Percentiles rank a stretch among this genome's conserved stretches.
Evolutionary conservation across 2,113 vertebrate genomes (phyloP).

Genomic region (Engystomops pustulosus): DNA sequence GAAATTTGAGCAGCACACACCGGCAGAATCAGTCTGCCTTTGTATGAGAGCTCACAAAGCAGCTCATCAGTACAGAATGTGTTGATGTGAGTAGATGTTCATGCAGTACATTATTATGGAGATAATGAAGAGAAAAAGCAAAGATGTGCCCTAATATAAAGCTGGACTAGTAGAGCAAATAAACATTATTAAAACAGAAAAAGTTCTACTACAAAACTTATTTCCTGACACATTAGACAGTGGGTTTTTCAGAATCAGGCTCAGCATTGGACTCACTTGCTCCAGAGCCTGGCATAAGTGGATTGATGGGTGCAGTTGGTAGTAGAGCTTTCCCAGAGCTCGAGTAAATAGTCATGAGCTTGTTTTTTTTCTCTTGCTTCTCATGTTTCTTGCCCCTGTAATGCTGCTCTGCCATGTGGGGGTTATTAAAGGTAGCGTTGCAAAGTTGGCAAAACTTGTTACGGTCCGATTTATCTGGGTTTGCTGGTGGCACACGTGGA

Average conservation of each 20-base stretch:
- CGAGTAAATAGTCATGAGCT: conserved; percentile 92
- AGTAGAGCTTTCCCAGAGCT: conserved; percentile 58
- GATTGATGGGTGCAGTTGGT: conserved; percentile 14
- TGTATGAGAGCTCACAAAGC: neutral
- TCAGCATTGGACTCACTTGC: conserved; percentile 39
- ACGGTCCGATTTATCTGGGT: conserved; percentile 75
- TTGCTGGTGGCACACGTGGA: conserved; percentile 63
- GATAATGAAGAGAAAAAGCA: neutral
- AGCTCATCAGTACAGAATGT: neutral
- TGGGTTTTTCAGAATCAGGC: conserved; percentile 26
- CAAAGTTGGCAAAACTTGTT: conserved; percentile 94
- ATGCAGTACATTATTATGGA: conserved; percentile 19
- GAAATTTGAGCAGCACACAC: neutral
- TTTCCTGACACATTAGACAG: neutral
- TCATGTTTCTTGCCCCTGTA: conserved; percentile 95
- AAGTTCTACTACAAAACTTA: neutral
- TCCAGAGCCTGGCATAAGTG: conserved; percentile 39
- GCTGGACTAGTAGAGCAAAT: neutral
- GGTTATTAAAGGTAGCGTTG: conserved; percentile 95
- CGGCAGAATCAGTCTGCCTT: neutral
- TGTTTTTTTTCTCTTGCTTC: conserved; percentile 92
- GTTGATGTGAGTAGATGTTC: neutral
- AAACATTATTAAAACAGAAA: neutral
- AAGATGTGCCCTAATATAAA: neutral
- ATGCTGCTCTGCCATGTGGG: conserved; percentile 94